These are phyloP conservation scores for Percopsis omiscomaycus DNA, from an alignment of 2,797 vertebrate species.

Conservation along the genomic window DNA sequence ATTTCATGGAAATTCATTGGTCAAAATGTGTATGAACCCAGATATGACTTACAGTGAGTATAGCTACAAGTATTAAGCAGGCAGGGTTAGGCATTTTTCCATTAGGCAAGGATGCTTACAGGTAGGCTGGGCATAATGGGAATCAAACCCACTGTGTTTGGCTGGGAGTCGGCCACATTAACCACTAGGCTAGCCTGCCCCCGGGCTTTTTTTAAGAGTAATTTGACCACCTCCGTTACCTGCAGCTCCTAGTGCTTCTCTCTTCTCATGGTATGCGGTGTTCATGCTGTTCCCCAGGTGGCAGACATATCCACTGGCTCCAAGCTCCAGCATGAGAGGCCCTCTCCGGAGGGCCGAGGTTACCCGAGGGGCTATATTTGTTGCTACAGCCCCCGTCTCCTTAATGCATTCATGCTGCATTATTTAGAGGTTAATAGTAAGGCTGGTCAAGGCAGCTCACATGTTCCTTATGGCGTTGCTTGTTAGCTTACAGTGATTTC, in stretches of 20 bases:
- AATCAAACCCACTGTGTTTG: too few species aligned
- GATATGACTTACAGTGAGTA: too few species aligned
- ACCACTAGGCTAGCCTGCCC: background rate
- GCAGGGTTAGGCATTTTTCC: too few species aligned
- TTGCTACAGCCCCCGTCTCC: conserved; percentile 26
- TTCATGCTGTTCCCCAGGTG: conserved; percentile 57
- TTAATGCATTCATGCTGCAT: conserved; percentile 59
- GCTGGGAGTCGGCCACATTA: too few species aligned
- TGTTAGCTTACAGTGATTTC: background rate
- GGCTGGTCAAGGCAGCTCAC: conserved; percentile 42
- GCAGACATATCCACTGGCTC: conserved; percentile 43
- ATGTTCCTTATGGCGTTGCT: conserved; percentile 30
- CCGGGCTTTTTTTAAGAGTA: background rate
- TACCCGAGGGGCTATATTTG: conserved; percentile 47
- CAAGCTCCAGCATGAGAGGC: conserved; percentile 37
- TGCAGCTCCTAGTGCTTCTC: conserved; percentile 23
- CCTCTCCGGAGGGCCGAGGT: conserved; percentile 53
- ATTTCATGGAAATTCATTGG: too few species aligned
- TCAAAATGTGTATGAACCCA: too few species aligned
- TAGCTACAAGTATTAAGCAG: too few species aligned
- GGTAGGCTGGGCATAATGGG: too few species aligned
- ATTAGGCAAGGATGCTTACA: too few species aligned
- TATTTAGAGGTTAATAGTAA: conserved; percentile 57
- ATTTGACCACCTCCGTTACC: conserved; percentile 47
- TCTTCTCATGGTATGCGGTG: conserved; percentile 23